A percentile compares a stretch with the other conserved stretches of the same genome.
phyloP scores from a whole-genome alignment of 2,113 vertebrate species.

The Merops nubicus region DNA sequence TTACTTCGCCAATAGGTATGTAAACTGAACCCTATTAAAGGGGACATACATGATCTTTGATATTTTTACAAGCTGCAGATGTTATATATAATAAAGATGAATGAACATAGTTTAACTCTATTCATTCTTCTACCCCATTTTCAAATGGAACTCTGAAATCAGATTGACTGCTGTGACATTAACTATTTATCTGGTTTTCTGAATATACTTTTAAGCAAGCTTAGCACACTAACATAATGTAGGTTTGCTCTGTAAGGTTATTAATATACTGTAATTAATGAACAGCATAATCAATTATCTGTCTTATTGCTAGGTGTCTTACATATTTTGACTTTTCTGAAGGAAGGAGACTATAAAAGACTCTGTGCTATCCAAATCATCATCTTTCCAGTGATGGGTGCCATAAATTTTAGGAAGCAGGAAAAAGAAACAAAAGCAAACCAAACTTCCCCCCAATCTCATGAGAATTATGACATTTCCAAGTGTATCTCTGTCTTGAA shows the following conservation, averaged over 20 bases:
- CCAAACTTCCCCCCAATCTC: neutral
- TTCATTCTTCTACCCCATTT: neutral
- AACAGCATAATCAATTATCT: neutral
- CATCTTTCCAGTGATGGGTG: neutral
- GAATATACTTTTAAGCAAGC: neutral
- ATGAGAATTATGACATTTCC: neutral
- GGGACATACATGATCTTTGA: neutral
- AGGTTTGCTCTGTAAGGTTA: neutral
- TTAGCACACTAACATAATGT: neutral
- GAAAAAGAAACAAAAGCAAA: neutral
- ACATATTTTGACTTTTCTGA: neutral
- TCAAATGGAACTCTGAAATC: neutral
- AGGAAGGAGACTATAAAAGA: neutral
- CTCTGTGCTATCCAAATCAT: neutral
- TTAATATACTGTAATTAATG: neutral
- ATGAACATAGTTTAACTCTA: neutral
- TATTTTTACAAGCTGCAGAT: neutral
- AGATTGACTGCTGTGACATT: neutral
- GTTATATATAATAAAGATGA: neutral
- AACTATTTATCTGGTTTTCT: neutral
- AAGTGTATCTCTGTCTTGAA: neutral
- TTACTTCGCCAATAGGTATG: neutral
- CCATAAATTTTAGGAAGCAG: neutral
- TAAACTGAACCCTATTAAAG: neutral
- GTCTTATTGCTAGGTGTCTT: neutral